Evolutionary conservation across 2,888 invertebrate genomes (phyloP).

Genomic region (Diogma glabrata): DNA sequence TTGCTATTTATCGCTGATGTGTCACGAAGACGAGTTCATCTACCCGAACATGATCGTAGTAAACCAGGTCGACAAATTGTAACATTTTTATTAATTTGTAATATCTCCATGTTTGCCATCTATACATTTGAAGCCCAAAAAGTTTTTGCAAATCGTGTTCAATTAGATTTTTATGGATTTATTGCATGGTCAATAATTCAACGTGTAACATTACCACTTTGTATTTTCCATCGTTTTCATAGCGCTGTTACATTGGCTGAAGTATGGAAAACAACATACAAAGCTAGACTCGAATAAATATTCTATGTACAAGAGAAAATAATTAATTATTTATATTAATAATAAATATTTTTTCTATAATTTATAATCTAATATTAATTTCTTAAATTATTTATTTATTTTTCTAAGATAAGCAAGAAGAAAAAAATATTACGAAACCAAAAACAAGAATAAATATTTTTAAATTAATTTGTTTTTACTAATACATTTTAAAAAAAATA

Average conservation of each 20-base stretch:
- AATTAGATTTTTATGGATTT: slow-evolving; percentile 85
- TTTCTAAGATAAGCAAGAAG: too few relatives aligned
- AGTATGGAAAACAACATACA: slow-evolving; percentile 93
- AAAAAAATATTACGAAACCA: background rate
- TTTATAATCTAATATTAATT: too few relatives aligned
- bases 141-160: slow-evolving; percentile 83
- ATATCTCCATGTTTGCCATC: slow-evolving; percentile 93
- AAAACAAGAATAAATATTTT: too few relatives aligned
- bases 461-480: too few relatives aligned
- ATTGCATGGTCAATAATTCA: slow-evolving; percentile 89
- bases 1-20: slow-evolving; percentile 88
- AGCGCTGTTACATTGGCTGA: slow-evolving; percentile 89
- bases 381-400: too few relatives aligned
- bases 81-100: slow-evolving; percentile 88
- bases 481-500: too few relatives aligned
- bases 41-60: slow-evolving; percentile 84
- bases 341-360: too few relatives aligned
- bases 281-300: slow-evolving; percentile 73
- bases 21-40: slow-evolving; percentile 78
- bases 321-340: too few relatives aligned
- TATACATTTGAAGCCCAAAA: slow-evolving; percentile 93
- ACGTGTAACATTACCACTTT: slow-evolving; percentile 83
- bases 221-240: slow-evolving; percentile 94
- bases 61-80: slow-evolving; percentile 94
- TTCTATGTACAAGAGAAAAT: too few relatives aligned